Evolutionary conservation across 2,113 vertebrate species (phyloP).

Genomic region (Pyxicephalus adspersus): DNA sequence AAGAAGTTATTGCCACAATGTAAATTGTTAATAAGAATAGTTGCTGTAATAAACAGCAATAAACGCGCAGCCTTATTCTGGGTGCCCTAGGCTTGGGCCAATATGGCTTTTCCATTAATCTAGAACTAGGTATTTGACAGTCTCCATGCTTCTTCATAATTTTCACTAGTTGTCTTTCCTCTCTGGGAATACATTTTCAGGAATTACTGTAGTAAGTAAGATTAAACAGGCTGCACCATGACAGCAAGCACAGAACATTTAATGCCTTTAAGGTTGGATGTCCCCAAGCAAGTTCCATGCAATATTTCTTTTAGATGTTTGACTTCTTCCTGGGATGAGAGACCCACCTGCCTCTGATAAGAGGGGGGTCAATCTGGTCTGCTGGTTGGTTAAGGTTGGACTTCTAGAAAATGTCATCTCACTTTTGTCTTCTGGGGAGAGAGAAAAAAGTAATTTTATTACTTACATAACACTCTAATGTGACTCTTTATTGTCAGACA

Average conservation of each 20-base stretch:
- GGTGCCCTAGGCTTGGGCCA: too few species aligned
- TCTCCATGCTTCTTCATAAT: too few species aligned
- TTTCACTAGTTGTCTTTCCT: too few species aligned
- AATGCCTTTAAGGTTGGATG: constrained; percentile 1
- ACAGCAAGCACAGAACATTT: constrained; percentile 1
- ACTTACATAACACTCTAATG: background rate
- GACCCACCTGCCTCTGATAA: background rate
- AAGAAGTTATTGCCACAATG: too few species aligned
- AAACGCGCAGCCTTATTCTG: too few species aligned
- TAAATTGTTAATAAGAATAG: too few species aligned
- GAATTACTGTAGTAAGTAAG: background rate
- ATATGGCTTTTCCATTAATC: too few species aligned
- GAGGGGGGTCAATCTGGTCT: background rate
- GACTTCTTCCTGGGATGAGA: background rate
- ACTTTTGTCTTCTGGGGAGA: background rate
- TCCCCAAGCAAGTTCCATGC: background rate
- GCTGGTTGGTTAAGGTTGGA: background rate
- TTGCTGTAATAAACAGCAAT: too few species aligned
- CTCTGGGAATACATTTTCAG: too few species aligned
- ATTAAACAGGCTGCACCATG: background rate
- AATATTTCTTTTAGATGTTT: background rate
- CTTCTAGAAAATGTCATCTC: background rate
- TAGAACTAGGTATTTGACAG: too few species aligned
- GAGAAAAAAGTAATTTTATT: background rate
- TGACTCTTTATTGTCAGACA: background rate